Base-by-base conservation (phyloP, 2,888 invertebrate genomes). In the Candidula unifasciata region DNA sequence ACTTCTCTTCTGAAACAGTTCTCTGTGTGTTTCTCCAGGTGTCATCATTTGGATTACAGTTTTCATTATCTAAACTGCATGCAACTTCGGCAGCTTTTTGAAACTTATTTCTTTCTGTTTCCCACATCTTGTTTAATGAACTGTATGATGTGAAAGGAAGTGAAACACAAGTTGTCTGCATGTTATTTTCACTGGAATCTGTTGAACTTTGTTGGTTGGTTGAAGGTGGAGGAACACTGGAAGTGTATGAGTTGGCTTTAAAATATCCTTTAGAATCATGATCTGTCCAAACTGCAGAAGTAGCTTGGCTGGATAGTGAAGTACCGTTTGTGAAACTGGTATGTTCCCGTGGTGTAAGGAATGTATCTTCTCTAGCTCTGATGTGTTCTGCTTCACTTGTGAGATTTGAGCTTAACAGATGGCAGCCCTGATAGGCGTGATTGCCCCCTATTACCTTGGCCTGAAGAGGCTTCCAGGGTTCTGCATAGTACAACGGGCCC, bases 21-120 rank as follows among this genome's bases (percentile, higher is more conserved):
- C 27, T 27, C 54, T 13, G 30, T 0, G 21, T 16, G 27, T 16
- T 52, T 68, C 44, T n/a, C n/a, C 16, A 54, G 30, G 52, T 54
- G 54, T 74, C 74, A 74, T 27, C 54, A 6, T 18, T 27, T 13
- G 21, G 27, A 54, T 8, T 18, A 74, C n/a, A 54, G 54, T 16
- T 30, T 2, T 54, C 74, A 54, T 30, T 18, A 5, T 52, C 30
- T 13, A n/a, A n/a, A 73, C 52, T 73, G 52, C 16, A 6, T 0
- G 24, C 27, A 44, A 44, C 27, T n/a, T n/a, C 33, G 18, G 30
- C 3, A 18, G 54, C 2, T 54, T 52, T 37, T 52, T 52, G 68
- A 24, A 68, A 44, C 54, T 80, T 80, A 44, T 24, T 68, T 68
- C 27, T 80, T 10, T 80, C 80, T 52, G 80, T 33, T 30, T 80